Base-by-base conservation (phyloP, 2,888 invertebrate genomes). In the Dysmachus trigonus region DNA sequence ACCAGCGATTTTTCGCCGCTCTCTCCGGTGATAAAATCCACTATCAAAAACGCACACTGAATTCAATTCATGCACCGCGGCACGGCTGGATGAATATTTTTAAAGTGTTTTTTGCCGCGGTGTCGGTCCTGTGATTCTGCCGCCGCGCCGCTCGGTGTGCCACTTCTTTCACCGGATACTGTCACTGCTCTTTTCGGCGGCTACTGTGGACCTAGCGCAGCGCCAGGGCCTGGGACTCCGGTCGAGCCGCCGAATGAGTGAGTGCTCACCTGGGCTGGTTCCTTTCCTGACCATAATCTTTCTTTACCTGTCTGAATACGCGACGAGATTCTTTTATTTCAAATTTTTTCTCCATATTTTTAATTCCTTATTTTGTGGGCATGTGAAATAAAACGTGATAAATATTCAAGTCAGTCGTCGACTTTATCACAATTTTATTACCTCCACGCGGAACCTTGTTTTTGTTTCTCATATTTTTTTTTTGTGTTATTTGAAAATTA, bases 11-110 rank as follows among this genome's bases (percentile, higher is more conserved):
- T 62, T 62, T 22, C 10, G 62, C 27, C 27, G 27, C 62, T 79
- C 31, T 79, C 79, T 79, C 15, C 51, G n/a, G 18, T 79, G 79
- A 79, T 79, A 47, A 79, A 79, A 79, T 31, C n/a, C 35, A 76
- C 15, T 38, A 77, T 79, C 51, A 27, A 27, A 47, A 30, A 27
- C 41, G 27, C 62, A 22, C 62, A 2, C 1, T 7, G 51, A 31
- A 51, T 27, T 51, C 79, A 31, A 51, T 27, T 51, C 79, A 38
- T 76, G 35, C 76, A 38, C 76, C 38, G 22, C 38, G 41, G 38
- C 27, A 62, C 62, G 22, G 22, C 10, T 27, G 10, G 62, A 27
- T 62, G 22, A 27, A 62, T 62, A 62, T 62, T 62, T 62, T 62
- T 62, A 62, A 62, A 22, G 27, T 62, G 22, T 62, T 62, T n/a